phyloP scores from a whole-genome alignment of 2,113 vertebrate species.

The Zosterops hypoxanthus region DNA sequence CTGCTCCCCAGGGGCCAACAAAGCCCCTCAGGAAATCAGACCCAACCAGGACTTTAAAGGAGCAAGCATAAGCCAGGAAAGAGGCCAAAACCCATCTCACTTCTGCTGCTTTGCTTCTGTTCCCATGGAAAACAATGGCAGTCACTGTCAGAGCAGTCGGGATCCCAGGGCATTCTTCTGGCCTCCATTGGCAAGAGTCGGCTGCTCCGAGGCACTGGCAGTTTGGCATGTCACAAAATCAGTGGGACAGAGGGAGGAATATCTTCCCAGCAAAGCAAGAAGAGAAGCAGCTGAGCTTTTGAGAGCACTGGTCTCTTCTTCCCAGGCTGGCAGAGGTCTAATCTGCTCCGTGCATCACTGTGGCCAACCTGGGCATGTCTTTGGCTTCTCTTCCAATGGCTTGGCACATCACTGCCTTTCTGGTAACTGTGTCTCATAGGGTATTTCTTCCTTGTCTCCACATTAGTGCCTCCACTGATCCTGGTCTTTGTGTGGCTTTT shows the following conservation, averaged over 20 bases:
- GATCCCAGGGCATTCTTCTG: neutral
- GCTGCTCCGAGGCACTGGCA: neutral
- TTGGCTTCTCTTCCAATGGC: neutral
- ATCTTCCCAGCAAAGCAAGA: neutral
- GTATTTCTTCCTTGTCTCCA: neutral
- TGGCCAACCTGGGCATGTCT: neutral
- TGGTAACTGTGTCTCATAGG: neutral
- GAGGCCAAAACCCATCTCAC: neutral
- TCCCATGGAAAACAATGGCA: slow-evolving; percentile 40
- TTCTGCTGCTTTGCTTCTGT: slow-evolving; percentile 20
- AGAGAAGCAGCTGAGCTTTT: neutral
- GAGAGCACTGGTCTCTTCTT: neutral
- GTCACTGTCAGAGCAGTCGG: slow-evolving; percentile 1
- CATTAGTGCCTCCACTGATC: neutral
- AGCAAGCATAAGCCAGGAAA: slow-evolving; percentile 7
- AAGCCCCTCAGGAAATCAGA: neutral
- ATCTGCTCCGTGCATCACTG: neutral
- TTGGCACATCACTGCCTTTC: neutral
- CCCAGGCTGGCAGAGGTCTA: neutral
- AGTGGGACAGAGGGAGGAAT: neutral
- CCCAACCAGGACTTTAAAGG: neutral
- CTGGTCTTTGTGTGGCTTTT: neutral
- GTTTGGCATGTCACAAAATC: neutral
- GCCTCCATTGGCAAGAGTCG: neutral
- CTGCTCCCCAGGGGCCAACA: neutral